These are phyloP conservation scores for Dioctria rufipes DNA, from an alignment of 2,888 invertebrate species.

Conservation along the genomic window DNA sequence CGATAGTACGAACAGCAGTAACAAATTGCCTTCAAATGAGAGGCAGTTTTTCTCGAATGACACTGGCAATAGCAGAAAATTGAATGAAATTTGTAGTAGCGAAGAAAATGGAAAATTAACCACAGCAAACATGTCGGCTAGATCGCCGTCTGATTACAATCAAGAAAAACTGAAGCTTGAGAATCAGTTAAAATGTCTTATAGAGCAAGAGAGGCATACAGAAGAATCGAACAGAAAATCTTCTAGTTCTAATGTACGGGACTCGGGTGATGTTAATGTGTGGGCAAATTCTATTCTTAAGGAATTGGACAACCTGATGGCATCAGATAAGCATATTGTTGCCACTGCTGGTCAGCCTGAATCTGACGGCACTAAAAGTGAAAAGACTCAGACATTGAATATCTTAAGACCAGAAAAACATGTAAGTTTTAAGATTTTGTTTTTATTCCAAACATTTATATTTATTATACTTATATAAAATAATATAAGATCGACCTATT, in stretches of 20 bases:
- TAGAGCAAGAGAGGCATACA: constrained; percentile 47
- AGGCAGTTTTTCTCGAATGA: constrained; percentile 60
- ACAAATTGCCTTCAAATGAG: constrained; percentile 60
- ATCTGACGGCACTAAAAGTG: not conserved
- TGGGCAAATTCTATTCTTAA: constrained; percentile 71
- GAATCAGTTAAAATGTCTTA: constrained; percentile 2
- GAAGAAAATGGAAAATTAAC: constrained; percentile 51
- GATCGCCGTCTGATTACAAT: not conserved
- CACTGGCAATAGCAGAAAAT: constrained; percentile 57
- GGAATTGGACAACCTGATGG: constrained; percentile 71
- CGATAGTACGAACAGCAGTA: constrained; percentile 63
- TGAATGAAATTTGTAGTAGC: constrained; percentile 59
- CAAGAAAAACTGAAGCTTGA: not conserved
- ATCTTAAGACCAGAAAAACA: constrained; percentile 70
- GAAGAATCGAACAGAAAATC: constrained; percentile 55
- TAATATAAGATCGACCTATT: no score
- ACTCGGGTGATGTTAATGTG: constrained; percentile 68
- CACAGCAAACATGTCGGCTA: constrained; percentile 17
- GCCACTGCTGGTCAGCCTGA: not conserved
- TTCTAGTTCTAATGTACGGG: not conserved
- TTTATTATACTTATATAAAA: no score
- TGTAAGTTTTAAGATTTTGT: constrained; percentile 65
- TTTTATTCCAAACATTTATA: no score
- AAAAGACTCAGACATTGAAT: constrained; percentile 60
- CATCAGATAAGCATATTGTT: constrained; percentile 64